Evolutionary conservation across 2,797 vertebrate genomes (phyloP).

Genomic region (Brachymystax lenok): DNA sequence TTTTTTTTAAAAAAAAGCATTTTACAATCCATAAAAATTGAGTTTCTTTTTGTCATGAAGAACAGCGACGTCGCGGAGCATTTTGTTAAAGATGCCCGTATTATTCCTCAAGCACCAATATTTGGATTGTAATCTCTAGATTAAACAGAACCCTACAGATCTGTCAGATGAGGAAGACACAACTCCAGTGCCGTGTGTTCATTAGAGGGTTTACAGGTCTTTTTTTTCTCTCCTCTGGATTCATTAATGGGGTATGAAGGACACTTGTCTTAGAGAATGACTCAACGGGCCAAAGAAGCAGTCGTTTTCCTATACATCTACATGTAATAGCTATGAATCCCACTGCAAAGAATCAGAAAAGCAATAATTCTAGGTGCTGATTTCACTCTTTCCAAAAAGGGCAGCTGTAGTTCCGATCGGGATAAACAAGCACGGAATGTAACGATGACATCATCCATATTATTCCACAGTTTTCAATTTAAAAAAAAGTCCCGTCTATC

Average conservation of each 20-base stretch:
- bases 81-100: not conserved
- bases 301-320: not conserved
- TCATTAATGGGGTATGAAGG: not conserved
- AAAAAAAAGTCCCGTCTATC: not conserved
- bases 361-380: not conserved
- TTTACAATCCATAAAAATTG: not conserved
- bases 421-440: slow-evolving; percentile 6
- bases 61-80: not conserved
- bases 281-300: not conserved
- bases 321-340: not conserved
- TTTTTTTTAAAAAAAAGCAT: too few species aligned
- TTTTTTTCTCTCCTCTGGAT: too few species aligned
- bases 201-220: too few species aligned
- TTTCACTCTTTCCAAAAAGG: not conserved
- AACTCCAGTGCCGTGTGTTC: too few species aligned
- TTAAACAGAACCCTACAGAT: too few species aligned
- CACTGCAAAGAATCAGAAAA: not conserved
- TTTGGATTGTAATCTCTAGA: too few species aligned
- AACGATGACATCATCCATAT: not conserved
- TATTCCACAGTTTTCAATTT: slow-evolving; percentile 8
- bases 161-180: too few species aligned
- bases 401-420: not conserved
- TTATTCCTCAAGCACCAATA: not conserved
- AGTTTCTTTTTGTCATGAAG: not conserved
- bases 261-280: too few species aligned